Base-by-base conservation (phyloP, 2,797 vertebrate genomes). In the Taeniopygia guttata region DNA sequence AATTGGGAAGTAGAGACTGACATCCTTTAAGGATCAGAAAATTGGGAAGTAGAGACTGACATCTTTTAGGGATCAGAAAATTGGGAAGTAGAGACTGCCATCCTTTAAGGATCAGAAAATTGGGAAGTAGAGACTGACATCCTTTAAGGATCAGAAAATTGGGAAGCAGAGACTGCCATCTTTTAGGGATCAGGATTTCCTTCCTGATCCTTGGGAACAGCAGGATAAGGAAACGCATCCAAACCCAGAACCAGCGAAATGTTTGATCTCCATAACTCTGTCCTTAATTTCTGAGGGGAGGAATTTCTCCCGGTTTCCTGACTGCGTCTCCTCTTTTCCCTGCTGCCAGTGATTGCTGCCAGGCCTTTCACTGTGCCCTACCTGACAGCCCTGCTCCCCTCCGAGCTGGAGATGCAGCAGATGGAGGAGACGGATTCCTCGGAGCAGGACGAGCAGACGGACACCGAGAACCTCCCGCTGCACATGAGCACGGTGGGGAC, bases 391-490 rank as follows among this genome's bases (percentile, higher is more conserved):
- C 98, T 99, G 72, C 98, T 99, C 45, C 99, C 99, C 1, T 99
- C 99, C 0, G 99, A 99, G 95, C 98, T 99, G 96, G 99, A 99
- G 85, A 98, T 99, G 94, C 99, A 99, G 94, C 98, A 98, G 18
- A 98, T 99, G 97, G 99, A 99, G 91, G 99, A 99, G 97, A 99
- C 99, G 0, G 99, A 99, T 96, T 99, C 99, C 3, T 99, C 99
- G 0, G 99, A 99, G 95, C 99, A 99, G 97, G 99, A 99, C 1
- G 99, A 99, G 68, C 99, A 99, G 98, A 99, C 99, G 0, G 99
- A 99, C 98, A 98, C 98, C 0, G 99, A 99, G 95, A 99, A 99
- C 96, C 94, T 98, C 10, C 79, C 98, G 3, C 98, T 98, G 80
- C 98, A 99, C 75, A 97, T 97, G 89, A 97, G 98, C 89, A 95